Conservation (phyloP, 2,113 vertebrate genomes). For the Prionailurus bengalensis region DNA sequence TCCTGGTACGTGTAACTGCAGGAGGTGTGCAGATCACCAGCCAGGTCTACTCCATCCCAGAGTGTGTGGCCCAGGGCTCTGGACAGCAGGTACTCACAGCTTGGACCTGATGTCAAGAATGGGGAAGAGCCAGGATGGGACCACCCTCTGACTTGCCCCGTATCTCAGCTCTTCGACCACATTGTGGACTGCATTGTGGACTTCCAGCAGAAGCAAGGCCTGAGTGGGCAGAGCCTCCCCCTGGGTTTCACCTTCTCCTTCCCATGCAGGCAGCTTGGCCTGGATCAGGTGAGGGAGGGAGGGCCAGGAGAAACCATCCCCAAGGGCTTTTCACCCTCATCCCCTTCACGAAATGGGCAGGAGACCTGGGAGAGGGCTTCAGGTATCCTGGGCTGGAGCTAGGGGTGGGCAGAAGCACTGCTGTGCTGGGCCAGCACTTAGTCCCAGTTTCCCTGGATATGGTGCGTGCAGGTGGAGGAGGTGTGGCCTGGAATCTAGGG, state of each 20-base stretch:
- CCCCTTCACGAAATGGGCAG: background rate
- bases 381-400: background rate
- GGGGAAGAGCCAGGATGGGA: background rate
- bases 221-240: slow-evolving; percentile 78
- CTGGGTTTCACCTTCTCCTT: slow-evolving; percentile 92
- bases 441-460: background rate
- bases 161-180: slow-evolving; percentile 89
- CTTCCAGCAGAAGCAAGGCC: slow-evolving; percentile 86
- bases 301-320: background rate
- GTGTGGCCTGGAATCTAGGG: background rate
- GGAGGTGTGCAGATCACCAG: slow-evolving; percentile 85
- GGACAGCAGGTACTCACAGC: slow-evolving; percentile 80
- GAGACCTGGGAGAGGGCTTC: background rate
- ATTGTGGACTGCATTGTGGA: slow-evolving; percentile 88
- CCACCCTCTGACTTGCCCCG: background rate
- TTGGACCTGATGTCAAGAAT: fast-evolving
- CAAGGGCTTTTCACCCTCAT: background rate
- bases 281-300: slow-evolving; percentile 88
- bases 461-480: background rate
- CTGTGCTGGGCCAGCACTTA: background rate
- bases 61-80: slow-evolving; percentile 85
- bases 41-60: slow-evolving; percentile 89
- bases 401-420: background rate
- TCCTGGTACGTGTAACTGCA: slow-evolving; percentile 87
- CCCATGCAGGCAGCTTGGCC: slow-evolving; percentile 88